Base-by-base conservation (phyloP, 2,888 invertebrate species). In the Omphaloscelis lunosa region DNA sequence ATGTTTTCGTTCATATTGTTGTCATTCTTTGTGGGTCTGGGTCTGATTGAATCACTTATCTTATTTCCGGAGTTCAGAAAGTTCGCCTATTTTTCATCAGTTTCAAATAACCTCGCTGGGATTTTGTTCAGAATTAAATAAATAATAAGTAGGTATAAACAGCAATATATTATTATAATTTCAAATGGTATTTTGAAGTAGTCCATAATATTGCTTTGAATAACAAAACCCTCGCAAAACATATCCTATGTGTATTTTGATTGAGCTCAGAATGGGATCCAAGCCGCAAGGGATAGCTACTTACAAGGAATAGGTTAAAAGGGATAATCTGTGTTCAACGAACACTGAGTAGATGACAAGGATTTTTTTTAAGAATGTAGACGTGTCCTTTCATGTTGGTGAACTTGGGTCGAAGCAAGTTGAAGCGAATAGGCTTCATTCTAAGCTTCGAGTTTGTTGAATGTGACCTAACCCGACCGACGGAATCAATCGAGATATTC, bases 11-110 rank as follows among this genome's bases (percentile, higher is more conserved):
- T 62, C 53, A 53, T 70, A 79, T 76, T 75, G 65, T 77, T 48
- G 56, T 51, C 29, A 74, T 29, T 77, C 53, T 67, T 76, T 75
- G 72, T 67, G 84, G 74, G 72, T 72, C 79, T 75, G 66, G 65
- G 77, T 71, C 62, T 79, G 76, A 84, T 84, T 75, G 63, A 79
- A 84, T 82, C 70, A 80, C 71, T 84, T 86, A 79, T 72, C 77
- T 74, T 68, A 67, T 70, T 79, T 67, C 34, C 61, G 17, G 34
- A 63, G 48, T 41, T 69, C 63, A 17, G 41, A 62, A 74, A 81
- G n/a, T 77, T 77, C 27, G 29, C n/a, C 59, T 71, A 80, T 75
- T 84, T 80, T 75, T 72, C 78, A 70, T 76, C 67, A 73, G 72
- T 12, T 68, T 66, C 51, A 79, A 75, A 63, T 74, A 72, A 70